Base-by-base conservation (phyloP, 2,797 vertebrate species). In the Danionella dracula region DNA sequence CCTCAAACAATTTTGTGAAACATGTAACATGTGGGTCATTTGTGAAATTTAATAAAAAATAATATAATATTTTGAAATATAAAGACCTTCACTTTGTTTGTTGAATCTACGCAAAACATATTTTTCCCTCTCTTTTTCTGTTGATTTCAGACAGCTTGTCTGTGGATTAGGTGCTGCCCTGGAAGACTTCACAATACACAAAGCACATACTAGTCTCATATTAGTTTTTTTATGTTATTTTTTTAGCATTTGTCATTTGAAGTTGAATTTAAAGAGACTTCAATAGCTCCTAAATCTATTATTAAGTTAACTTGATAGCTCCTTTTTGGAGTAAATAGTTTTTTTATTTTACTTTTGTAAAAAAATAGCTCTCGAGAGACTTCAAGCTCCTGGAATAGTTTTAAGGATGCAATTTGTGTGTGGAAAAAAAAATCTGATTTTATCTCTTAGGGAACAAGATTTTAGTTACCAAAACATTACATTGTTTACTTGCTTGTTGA, bases 71-170 rank as follows among this genome's bases (percentile, higher is more conserved):
- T n/a, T n/a, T 78, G 78, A 73, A 55, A 75, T 67, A 54, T 45
- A 57, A 70, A 68, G 72, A 53, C 46, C n/a, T n/a, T n/a, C n/a
- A n/a, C n/a, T n/a, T n/a, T 76, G 67, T 45, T 69, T 40, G 57
- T 62, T 17, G 53, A 38, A 56, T 76, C 49, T 48, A 15, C 32
- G 49, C 4, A 20, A 44, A 62, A 68, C 37, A 19, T 21, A 40
- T 54, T 44, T 15, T 40, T 61, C 50, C 42, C 50, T 49, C 57
- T 57, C 45, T 42, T 17, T 57, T 79, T 75, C 70, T 77, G 85
- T 80, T 79, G 70, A 66, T 81, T 83, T 83, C 67, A 76, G 78
- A 85, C 67, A 78, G 82, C 84, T 82, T 74, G 73, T 76, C 68
- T 78, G 79, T 80, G 74, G 67, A 78, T 77, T 61, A 77, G 72